Base-by-base conservation (phyloP, 2,113 vertebrate genomes). In the Monopterus albus region DNA sequence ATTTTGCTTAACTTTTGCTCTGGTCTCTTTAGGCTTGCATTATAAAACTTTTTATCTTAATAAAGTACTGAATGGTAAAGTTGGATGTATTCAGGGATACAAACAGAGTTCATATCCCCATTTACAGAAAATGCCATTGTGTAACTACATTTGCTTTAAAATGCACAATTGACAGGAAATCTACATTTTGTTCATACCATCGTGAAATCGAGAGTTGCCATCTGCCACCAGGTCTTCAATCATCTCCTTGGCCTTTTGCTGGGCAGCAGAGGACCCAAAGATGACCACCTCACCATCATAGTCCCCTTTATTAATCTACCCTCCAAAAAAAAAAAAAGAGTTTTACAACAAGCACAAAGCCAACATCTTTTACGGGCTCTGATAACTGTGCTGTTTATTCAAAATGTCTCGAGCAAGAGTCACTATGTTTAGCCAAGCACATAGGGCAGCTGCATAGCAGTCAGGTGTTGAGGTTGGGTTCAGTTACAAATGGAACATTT, bases 201-300 rank as follows among this genome's bases (percentile, higher is more conserved):
- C 57, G 3, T 5, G 15, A 67, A 49, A 65, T 31, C 23, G 42
- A 26, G 59, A 55, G 49, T n/a, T 60, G 33, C 51, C 51, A 26
- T 50, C 79, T 6, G 81, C 42, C 33, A 97, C 21, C 85, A 95
- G 55, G 26, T 93, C 79, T 20, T 96, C 93, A 69, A 97, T 98
- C 87, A 96, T 85, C 66, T 90, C 83, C 78, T 94, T 96, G 73
- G 96, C 96, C 90, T 95, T 97, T 42, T 87, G 89, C 77, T 96
- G 96, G 38, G 87, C 94, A 36, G 85, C 84, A 36, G 49, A 5
- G 4, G 78, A 91, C 5, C 97, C 97, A 85, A 94, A 96, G 80
- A 98, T 93, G 75, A 94, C 90, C 52, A 98, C 93, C 72, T 97
- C 91, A 11, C 93, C 91, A 46, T 95, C 92, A 66, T 53, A 67